Evolutionary conservation across 2,113 vertebrate genomes (phyloP).

Genomic region (Clarias magur): DNA sequence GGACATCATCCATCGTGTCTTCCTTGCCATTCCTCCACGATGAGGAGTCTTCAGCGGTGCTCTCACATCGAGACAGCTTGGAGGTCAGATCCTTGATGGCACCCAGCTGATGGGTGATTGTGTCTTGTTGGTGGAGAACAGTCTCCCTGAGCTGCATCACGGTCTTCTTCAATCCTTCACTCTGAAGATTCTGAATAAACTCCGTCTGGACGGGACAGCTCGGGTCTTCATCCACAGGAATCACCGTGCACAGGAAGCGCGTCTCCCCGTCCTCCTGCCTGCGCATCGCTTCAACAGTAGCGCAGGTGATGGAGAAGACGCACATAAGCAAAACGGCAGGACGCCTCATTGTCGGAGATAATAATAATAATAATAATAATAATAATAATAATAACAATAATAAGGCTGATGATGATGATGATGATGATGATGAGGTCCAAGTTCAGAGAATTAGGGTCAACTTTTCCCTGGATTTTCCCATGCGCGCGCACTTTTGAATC

Average conservation of each 20-base stretch:
- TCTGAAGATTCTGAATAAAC: constrained; percentile 77
- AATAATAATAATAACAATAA: not conserved
- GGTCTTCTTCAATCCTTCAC: constrained; percentile 86
- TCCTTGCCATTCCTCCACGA: constrained; percentile 80
- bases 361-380: not conserved
- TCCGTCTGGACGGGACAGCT: constrained; percentile 81
- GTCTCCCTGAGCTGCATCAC: constrained; percentile 93
- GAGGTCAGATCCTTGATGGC: constrained; percentile 90
- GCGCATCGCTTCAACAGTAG: constrained; percentile 52
- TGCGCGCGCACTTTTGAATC: not conserved
- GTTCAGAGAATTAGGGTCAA: not conserved
- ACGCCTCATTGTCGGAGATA: constrained; percentile 55
- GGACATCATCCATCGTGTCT: constrained; percentile 94
- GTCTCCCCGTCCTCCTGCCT: constrained; percentile 74
- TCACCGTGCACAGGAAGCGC: constrained; percentile 87
- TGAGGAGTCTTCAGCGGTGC: constrained; percentile 62
- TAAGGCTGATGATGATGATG: not conserved
- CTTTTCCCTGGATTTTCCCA: not conserved
- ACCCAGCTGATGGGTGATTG: constrained; percentile 85
- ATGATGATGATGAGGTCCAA: not conserved
- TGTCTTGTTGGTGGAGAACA: constrained; percentile 91
- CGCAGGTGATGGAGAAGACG: constrained; percentile 64
- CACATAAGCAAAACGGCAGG: constrained; percentile 61
- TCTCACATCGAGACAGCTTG: constrained; percentile 88
- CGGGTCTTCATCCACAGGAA: constrained; percentile 75